These are phyloP conservation scores for Ethmia dodecea DNA, from an alignment of 2,888 invertebrate species.

Conservation along the genomic window DNA sequence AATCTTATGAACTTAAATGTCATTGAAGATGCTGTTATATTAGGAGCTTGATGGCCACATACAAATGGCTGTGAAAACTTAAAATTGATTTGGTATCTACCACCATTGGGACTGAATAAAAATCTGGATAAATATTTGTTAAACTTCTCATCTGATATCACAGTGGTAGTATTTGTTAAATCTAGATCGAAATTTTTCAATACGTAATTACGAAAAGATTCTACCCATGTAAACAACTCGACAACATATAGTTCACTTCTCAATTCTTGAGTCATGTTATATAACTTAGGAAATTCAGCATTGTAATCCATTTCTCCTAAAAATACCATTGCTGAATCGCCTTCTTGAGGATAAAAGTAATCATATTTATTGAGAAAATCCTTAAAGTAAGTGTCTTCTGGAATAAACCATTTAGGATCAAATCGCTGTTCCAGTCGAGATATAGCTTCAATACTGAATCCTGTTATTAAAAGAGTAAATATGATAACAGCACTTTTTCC, in stretches of 20 bases:
- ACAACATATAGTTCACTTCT: conserved; percentile 72
- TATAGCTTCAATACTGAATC: conserved; percentile 79
- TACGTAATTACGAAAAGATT: conserved; percentile 80
- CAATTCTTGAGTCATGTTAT: conserved; percentile 71
- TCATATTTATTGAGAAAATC: conserved; percentile 77
- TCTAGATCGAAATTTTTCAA: conserved; percentile 69
- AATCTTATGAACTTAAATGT: conserved; percentile 80
- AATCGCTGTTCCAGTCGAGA: conserved; percentile 85
- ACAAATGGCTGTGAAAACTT: conserved; percentile 77
- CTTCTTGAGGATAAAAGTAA: conserved; percentile 81
- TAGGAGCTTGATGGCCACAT: conserved; percentile 79
- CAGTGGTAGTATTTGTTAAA: conserved; percentile 63
- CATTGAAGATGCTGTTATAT: conserved; percentile 79
- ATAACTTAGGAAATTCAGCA: conserved; percentile 77
- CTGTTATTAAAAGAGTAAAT: conserved; percentile 77
- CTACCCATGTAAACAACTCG: conserved; percentile 80
- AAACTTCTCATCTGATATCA: conserved; percentile 77
- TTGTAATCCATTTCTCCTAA: conserved; percentile 82
- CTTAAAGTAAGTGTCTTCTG: conserved; percentile 81
- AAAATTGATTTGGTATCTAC: conserved; percentile 83
- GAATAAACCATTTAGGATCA: conserved; percentile 88
- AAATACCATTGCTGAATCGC: conserved; percentile 79
- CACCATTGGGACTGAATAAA: conserved; percentile 82
- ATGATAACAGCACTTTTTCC: conserved; percentile 82
- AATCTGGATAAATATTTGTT: conserved; percentile 81